These are phyloP conservation scores for Cataglyphis rosenhaueri DNA, from an alignment of 2,888 invertebrate species.

Conservation along the genomic window DNA sequence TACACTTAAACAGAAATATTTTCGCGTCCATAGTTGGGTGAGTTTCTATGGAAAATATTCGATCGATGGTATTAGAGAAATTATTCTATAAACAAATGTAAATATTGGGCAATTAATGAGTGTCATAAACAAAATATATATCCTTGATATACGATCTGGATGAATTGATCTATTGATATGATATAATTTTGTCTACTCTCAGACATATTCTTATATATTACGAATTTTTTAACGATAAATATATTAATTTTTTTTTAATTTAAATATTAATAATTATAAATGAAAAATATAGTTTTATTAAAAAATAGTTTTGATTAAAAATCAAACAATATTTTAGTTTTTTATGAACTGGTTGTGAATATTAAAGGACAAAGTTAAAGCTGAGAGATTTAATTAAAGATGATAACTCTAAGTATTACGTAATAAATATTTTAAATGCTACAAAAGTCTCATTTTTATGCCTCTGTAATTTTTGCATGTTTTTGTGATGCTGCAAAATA, in stretches of 20 bases:
- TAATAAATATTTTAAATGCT: conserved; percentile 36
- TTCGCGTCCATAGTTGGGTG: conserved; percentile 62
- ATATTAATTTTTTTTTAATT: conserved; percentile 2
- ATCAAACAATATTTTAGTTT: background rate
- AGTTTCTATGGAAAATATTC: conserved; percentile 70
- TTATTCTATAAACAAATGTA: conserved; percentile 16
- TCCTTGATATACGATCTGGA: conserved; percentile 11
- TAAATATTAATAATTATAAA: background rate
- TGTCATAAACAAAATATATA: conserved; percentile 13
- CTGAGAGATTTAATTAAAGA: conserved; percentile 19
- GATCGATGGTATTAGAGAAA: conserved; percentile 30
- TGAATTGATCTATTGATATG: background rate
- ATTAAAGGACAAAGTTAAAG: conserved; percentile 1
- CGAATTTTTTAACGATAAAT: background rate
- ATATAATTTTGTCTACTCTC: background rate
- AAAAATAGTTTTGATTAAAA: background rate
- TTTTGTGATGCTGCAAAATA: conserved; percentile 16
- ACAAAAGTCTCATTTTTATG: conserved; percentile 30
- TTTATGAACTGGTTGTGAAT: conserved; percentile 17
- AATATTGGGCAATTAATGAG: conserved; percentile 22
- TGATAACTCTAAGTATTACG: conserved; percentile 22
- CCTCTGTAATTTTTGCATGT: background rate
- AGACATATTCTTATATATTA: background rate
- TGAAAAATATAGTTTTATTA: background rate
- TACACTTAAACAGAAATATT: conserved; percentile 58